Percentiles rank a stretch among this genome's conserved stretches.
These are phyloP conservation scores for Mythimna impura DNA, from an alignment of 2,888 invertebrate genomes.

Conservation along the genomic window DNA sequence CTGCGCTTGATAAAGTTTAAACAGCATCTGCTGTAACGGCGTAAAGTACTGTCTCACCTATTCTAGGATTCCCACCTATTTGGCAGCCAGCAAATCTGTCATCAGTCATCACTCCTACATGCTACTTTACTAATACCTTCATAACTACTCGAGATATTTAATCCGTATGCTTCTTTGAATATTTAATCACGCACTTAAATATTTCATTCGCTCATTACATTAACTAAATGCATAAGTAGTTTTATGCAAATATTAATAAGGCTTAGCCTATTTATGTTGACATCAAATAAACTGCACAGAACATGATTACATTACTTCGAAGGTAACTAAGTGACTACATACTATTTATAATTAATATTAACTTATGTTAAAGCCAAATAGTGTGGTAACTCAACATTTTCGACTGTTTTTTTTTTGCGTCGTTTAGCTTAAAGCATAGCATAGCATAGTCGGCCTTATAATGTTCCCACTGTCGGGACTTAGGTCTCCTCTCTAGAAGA, in stretches of 20 bases:
- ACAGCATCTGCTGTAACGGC: no score
- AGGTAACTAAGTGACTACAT: conserved; percentile 27
- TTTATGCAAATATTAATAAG: conserved; percentile 47
- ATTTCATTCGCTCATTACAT: conserved; percentile 13
- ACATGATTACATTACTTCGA: conserved; percentile 25
- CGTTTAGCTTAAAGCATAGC: no score
- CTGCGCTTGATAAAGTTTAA: no score
- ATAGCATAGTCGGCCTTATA: no score
- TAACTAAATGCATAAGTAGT: conserved; percentile 17
- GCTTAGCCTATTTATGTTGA: conserved; percentile 37
- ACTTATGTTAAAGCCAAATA: not conserved
- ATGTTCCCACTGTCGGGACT: no score
- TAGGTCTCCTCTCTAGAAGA: no score
- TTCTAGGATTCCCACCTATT: no score
- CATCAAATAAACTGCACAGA: conserved; percentile 20
- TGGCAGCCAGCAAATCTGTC: no score
- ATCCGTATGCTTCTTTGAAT: not conserved
- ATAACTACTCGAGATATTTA: not conserved
- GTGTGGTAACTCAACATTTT: no score
- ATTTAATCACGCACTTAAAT: not conserved
- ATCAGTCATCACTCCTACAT: no score
- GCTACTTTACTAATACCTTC: not conserved
- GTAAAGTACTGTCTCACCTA: no score
- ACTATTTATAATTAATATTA: not conserved
- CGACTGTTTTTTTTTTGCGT: no score